Percentiles rank a stretch among this genome's conserved stretches.
phyloP scores from a whole-genome alignment of 2,797 vertebrate genomes.

The Enteromius unitaeniatus region DNA sequence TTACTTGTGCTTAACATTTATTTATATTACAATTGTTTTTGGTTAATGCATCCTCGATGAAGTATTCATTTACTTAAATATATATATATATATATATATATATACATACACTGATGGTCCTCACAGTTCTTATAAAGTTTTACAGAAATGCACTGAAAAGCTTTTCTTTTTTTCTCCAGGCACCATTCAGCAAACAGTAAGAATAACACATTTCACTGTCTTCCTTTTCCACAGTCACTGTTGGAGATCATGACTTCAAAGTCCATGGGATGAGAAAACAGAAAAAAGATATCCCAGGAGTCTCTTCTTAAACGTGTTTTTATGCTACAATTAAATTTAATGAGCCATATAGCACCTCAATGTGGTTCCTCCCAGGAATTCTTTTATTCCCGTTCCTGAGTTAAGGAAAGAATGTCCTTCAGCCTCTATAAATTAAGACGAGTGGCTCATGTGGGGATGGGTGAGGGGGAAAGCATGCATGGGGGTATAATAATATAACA shows the following conservation, averaged over 20 bases:
- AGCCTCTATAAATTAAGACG: background rate
- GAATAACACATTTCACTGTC: constrained; percentile 31
- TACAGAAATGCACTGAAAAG: background rate
- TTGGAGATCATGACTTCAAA: constrained; percentile 49
- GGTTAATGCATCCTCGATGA: too few species aligned
- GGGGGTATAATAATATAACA: too few species aligned
- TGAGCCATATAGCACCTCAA: constrained; percentile 37
- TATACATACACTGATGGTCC: too few species aligned
- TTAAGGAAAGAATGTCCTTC: constrained; percentile 3
- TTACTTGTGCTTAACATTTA: too few species aligned
- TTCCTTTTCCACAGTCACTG: constrained; percentile 28
- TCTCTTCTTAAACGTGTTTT: constrained; percentile 25
- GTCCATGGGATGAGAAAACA: constrained; percentile 27
- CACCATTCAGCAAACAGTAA: constrained; percentile 2
- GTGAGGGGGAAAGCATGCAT: background rate
- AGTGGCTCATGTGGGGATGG: background rate
- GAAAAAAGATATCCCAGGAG: constrained; percentile 35
- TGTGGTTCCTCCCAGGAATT: constrained; percentile 7
- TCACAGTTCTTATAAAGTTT: background rate
- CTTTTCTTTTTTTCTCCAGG: background rate
- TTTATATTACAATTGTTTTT: too few species aligned
- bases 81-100: too few species aligned
- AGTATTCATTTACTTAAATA: too few species aligned
- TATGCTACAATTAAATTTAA: constrained; percentile 25
- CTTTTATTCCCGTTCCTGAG: constrained; percentile 49